Evolutionary conservation across 2,113 vertebrate species (phyloP), one percentile per base, ranked within the genome.

Genomic region (Ranitomeya imitator): DNA sequence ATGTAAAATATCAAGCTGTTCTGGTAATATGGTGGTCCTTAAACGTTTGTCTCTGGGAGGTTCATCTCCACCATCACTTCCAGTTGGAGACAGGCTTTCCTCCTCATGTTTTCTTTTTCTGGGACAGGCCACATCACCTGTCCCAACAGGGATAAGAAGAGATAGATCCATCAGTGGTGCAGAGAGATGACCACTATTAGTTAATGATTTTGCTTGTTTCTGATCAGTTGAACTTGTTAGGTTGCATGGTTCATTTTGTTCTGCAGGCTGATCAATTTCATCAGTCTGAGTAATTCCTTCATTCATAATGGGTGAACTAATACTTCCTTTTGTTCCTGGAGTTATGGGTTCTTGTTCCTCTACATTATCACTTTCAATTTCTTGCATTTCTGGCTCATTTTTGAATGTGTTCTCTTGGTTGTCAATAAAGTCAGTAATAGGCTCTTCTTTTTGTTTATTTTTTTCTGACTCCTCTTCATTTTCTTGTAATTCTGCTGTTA

Each of bases 1-100:
- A 78, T 97, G 97, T 21, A 98, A 93, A 81, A 97, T 94, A 90
- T 97, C 97, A n/a, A 98, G 94, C 90, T 98, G 97, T 85, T 98
- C 96, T 0, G 97, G 96, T 90, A 97, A 94, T 90, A 97, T 97
- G 87, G 97, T 97, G 82, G 97, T 98, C 21, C 97, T 94, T 16
- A 97, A 95, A 60, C 97, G 96, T 54, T 94, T 95, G 87, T 94
- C 94, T 57, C 92, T 89, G 0, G 94, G 94, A 1, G 93, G 93
- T 7, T 95, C 94, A 0, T 91, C 88, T 0, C 89, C 82, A 7
- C 79, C 91, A 82, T 92, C 93, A 18, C 93, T 93, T 74, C 92
- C 93, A 0, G 92, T 92, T 2, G 93, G 93, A 0, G 93, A 93
- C 86, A 93, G 85, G 78, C 93, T 93, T 23, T 93, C 92, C 0